phyloP scores from a whole-genome alignment of 2,113 vertebrate genomes.

The Xenopus borealis region DNA sequence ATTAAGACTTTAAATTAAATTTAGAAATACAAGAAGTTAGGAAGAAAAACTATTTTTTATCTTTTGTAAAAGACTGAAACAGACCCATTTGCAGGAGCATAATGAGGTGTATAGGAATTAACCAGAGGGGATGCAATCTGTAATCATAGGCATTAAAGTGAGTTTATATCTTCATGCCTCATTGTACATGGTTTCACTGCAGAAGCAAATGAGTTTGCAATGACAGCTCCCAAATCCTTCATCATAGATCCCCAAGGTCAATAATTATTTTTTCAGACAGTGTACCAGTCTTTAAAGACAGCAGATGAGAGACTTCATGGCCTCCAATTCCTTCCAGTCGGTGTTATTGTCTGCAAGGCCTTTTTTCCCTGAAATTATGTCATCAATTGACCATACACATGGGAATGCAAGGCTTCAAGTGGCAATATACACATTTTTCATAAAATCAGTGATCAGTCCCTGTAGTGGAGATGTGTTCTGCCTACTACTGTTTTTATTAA shows the following conservation, averaged over 20 bases:
- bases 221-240: not conserved
- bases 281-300: not conserved
- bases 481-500: too few species aligned
- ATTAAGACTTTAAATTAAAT: too few species aligned
- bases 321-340: not conserved
- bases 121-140: not conserved
- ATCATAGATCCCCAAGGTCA: not conserved
- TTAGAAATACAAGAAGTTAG: too few species aligned
- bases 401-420: not conserved
- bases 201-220: not conserved
- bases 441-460: too few species aligned
- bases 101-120: conserved; percentile 1
- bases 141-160: not conserved
- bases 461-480: too few species aligned
- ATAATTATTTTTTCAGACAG: not conserved
- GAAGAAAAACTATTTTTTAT: too few species aligned
- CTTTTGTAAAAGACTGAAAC: too few species aligned
- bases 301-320: not conserved
- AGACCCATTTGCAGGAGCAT: not conserved
- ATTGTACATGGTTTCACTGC: not conserved
- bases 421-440: too few species aligned
- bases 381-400: not conserved
- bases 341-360: not conserved
- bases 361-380: too few species aligned
- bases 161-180: not conserved